phyloP scores from a whole-genome alignment of 1,140 invertebrate genomes.

The Acyrthosiphon pisum region DNA sequence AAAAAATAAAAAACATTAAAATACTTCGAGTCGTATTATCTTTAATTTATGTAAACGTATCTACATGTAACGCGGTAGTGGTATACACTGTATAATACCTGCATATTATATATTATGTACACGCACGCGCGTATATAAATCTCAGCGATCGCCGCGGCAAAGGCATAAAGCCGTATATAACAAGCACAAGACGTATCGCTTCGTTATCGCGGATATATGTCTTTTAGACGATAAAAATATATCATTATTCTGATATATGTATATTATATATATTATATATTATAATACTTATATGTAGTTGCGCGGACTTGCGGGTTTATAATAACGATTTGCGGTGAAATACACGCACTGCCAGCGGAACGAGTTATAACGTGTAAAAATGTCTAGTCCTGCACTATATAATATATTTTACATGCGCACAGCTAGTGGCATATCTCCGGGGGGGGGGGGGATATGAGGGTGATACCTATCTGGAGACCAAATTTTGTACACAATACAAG shows the following conservation, averaged over 20 bases:
- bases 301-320: not conserved
- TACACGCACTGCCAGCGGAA: not conserved
- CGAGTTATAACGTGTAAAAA: not conserved
- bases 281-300: not conserved
- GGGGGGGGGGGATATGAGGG: no score
- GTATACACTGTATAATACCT: not conserved
- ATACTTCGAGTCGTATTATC: not conserved
- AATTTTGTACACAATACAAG: no score
- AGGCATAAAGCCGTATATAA: not conserved
- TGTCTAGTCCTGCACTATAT: not conserved
- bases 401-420: not conserved
- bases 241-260: not conserved
- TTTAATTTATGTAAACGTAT: not conserved
- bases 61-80: not conserved
- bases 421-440: not conserved
- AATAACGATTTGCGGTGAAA: not conserved
- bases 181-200: conserved; percentile 3
- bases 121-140: not conserved
- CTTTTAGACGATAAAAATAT: conserved; percentile 16
- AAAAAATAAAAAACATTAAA: not conserved
- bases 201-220: conserved; percentile 1
- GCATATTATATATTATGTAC: not conserved
- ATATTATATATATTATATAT: not conserved
- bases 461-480: no score
- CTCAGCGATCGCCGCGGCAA: not conserved